phyloP scores from a whole-genome alignment of 2,888 invertebrate genomes.

The Drosophila multiciliata region DNA sequence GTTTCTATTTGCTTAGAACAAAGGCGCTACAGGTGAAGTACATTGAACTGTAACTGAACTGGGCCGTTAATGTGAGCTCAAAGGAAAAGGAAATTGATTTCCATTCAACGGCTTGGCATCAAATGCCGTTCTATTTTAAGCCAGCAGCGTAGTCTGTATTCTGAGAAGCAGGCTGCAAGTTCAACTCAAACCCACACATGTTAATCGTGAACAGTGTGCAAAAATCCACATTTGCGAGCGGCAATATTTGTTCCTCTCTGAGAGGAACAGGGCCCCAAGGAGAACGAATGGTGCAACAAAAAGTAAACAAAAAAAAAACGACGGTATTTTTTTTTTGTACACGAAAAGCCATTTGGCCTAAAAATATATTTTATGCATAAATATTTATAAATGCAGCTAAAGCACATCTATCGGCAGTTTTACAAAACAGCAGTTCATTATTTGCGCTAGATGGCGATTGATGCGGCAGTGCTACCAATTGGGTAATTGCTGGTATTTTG shows the following conservation, averaged over 20 bases:
- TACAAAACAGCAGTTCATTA: background rate
- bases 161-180: constrained; percentile 33
- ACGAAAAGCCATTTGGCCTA: background rate
- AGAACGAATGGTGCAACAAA: constrained; percentile 92
- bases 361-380: background rate
- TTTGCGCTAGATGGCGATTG: constrained; percentile 30
- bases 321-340: background rate
- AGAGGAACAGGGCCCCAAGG: constrained; percentile 98
- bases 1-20: constrained; percentile 31
- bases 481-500: constrained; percentile 47
- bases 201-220: constrained; percentile 12
- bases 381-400: background rate
- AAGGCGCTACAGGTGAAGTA: constrained; percentile 49
- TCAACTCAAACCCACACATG: constrained; percentile 51
- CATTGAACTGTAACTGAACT: constrained; percentile 51
- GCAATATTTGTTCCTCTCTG: constrained; percentile 16
- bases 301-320: constrained; percentile 56
- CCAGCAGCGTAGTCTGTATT: constrained; percentile 26
- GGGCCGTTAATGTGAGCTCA: constrained; percentile 29
- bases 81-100: constrained; percentile 65
- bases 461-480: constrained; percentile 8
- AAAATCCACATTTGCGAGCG: constrained; percentile 23
- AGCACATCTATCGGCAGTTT: background rate
- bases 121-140: constrained; percentile 52
- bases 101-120: constrained; percentile 47